These are phyloP conservation scores for Erinaceus europaeus DNA, from an alignment of 2,113 vertebrate species.

Conservation along the genomic window DNA sequence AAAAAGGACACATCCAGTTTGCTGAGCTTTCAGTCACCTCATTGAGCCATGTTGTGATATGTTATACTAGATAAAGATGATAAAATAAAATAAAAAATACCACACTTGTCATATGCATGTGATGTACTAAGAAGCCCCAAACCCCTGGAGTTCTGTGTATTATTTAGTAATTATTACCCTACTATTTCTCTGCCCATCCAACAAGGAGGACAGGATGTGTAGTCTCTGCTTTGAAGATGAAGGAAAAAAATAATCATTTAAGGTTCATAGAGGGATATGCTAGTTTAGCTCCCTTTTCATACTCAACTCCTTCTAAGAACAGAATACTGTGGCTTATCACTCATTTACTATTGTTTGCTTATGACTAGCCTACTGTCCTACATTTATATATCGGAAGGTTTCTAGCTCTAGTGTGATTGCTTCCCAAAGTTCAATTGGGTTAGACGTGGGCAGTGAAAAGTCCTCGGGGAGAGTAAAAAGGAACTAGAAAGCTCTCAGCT, in stretches of 20 bases:
- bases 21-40: not conserved
- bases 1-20: too few relatives aligned
- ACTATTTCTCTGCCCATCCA: too few relatives aligned
- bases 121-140: not conserved
- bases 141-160: too few relatives aligned
- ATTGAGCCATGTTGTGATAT: not conserved
- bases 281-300: not conserved
- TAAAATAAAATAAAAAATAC: not conserved
- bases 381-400: not conserved
- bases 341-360: not conserved
- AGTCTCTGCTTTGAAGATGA: too few relatives aligned
- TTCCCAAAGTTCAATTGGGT: not conserved
- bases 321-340: too few relatives aligned
- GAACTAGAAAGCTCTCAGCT: not conserved
- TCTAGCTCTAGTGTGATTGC: not conserved
- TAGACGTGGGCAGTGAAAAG: not conserved
- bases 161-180: too few relatives aligned
- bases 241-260: too few relatives aligned
- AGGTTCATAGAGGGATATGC: too few relatives aligned
- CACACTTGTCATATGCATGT: rapidly evolving
- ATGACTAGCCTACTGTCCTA: too few relatives aligned
- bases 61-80: not conserved
- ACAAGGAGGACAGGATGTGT: too few relatives aligned
- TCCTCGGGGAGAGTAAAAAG: not conserved
- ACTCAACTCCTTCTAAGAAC: not conserved